These are phyloP conservation scores for Onychorhynchus coronatus DNA, from an alignment of 2,113 vertebrate species.

Conservation along the genomic window DNA sequence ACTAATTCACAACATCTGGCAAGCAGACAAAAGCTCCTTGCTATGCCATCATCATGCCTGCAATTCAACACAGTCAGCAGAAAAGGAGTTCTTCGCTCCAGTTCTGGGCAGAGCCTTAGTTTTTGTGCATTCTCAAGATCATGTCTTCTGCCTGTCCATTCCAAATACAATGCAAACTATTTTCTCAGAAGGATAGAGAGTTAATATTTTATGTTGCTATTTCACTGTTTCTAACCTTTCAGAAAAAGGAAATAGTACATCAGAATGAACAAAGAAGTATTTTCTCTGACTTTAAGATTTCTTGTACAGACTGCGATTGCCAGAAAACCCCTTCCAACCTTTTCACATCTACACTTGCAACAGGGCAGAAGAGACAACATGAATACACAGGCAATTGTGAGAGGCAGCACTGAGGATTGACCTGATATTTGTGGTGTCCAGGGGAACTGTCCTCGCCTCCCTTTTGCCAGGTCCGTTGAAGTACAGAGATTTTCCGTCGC, in stretches of 20 bases:
- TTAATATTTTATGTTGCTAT: background rate
- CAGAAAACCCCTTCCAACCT: background rate
- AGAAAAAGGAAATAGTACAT: background rate
- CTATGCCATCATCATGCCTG: background rate
- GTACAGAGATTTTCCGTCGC: constrained; percentile 91
- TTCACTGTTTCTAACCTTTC: background rate
- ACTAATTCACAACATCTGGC: constrained; percentile 15
- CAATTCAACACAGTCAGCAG: background rate
- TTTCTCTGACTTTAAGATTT: background rate
- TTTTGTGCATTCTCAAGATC: background rate
- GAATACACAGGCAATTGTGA: background rate
- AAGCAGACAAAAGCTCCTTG: background rate
- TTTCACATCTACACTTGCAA: background rate
- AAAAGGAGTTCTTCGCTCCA: background rate
- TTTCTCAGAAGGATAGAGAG: background rate
- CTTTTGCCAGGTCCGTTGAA: constrained; percentile 90
- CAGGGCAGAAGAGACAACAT: background rate
- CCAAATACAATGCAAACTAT: background rate
- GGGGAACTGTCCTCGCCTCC: constrained; percentile 87
- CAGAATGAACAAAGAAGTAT: background rate
- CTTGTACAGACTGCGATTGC: background rate
- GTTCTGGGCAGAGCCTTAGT: background rate
- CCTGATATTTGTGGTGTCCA: constrained; percentile 95
- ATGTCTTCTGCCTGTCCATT: background rate
- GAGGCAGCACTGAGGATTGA: constrained; percentile 39